Evolutionary conservation across 2,113 vertebrate species (phyloP).

Genomic region (Columba janthina): DNA sequence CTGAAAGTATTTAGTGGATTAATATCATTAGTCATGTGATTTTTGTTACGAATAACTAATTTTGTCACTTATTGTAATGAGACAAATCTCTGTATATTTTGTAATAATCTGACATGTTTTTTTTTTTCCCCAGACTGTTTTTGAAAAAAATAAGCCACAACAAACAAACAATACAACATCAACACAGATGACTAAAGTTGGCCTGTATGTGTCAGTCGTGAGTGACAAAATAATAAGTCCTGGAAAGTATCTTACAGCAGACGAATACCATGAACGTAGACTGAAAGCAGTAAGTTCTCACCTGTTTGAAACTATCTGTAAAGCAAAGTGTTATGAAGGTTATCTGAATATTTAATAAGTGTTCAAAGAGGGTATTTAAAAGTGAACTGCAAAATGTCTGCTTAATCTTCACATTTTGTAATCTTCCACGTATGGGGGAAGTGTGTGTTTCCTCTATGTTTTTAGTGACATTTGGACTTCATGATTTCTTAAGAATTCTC

Average conservation of each 20-base stretch:
- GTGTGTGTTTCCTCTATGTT: accelerated
- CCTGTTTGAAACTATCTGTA: not conserved
- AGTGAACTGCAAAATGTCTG: not conserved
- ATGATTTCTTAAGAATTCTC: not conserved
- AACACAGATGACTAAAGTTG: conserved; percentile 90
- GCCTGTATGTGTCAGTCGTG: conserved; percentile 85
- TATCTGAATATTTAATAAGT: not conserved
- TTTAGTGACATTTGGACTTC: not conserved
- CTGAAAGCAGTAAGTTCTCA: conserved; percentile 83
- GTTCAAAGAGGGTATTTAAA: not conserved
- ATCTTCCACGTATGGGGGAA: not conserved
- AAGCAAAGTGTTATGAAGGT: not conserved
- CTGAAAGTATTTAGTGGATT: not conserved
- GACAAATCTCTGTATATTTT: not conserved
- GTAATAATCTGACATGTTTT: not conserved
- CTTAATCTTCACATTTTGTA: not conserved
- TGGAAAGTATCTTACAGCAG: conserved; percentile 82
- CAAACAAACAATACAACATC: conserved; percentile 81
- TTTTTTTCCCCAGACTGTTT: conserved; percentile 78
- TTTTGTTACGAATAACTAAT: not conserved
- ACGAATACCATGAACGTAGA: conserved; percentile 76
- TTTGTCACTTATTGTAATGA: not conserved
- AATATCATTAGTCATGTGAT: not conserved
- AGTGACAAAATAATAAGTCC: conserved; percentile 83
- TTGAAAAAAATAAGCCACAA: conserved; percentile 73